Percentiles rank a stretch among this genome's conserved stretches.
phyloP scores from a whole-genome alignment of 2,797 vertebrate species.

The Tympanoctomys barrerae region DNA sequence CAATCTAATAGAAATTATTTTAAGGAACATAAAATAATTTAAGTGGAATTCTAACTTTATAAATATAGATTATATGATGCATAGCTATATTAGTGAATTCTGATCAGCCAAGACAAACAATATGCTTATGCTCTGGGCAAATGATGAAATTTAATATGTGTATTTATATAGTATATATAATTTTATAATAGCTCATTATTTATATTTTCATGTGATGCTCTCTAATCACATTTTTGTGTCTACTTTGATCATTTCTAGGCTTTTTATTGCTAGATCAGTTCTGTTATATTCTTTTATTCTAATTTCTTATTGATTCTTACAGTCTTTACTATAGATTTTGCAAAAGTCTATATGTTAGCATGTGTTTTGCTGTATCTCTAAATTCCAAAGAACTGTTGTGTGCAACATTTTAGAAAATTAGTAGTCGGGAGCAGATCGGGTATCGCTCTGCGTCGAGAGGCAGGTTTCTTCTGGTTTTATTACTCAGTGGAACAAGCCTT shows the following conservation, averaged over 20 bases:
- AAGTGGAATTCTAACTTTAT: neutral
- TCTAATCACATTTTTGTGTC: neutral
- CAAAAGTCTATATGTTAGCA: neutral
- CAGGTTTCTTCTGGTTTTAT: neutral
- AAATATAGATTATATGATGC: neutral
- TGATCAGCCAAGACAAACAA: neutral
- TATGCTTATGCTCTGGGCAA: neutral
- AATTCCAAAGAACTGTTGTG: neutral
- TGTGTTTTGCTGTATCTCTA: neutral
- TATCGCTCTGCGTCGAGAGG: neutral
- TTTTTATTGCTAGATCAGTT: constrained; percentile 2
- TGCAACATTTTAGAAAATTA: neutral
- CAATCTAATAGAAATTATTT: neutral
- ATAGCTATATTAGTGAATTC: neutral
- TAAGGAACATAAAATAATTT: neutral
- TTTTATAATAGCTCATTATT: neutral
- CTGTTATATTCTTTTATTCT: neutral
- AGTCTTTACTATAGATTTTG: neutral
- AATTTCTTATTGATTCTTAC: neutral
- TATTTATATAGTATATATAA: neutral
- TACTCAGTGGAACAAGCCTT: neutral
- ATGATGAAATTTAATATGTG: neutral
- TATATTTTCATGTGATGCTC: neutral
- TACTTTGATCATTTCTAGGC: neutral
- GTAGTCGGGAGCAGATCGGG: neutral